phyloP scores from a whole-genome alignment of 1,140 invertebrate species.

The Philaenus spumarius region DNA sequence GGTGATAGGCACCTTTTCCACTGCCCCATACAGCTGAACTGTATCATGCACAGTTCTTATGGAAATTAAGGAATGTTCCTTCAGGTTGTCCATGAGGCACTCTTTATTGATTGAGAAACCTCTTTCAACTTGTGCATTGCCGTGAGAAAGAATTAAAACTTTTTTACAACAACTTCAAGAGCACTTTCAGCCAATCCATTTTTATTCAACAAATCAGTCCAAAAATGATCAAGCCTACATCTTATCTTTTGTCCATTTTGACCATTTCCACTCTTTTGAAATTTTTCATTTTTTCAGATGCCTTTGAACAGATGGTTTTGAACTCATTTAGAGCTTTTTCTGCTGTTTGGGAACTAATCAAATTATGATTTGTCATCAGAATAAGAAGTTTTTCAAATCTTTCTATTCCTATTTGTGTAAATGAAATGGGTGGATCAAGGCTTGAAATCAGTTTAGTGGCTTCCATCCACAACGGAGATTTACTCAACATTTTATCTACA shows the following conservation, averaged over 20 bases:
- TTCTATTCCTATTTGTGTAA: background rate
- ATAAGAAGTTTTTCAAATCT: background rate
- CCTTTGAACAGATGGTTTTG: background rate
- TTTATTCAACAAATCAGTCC: conserved; percentile 18
- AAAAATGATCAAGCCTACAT: conserved; percentile 3
- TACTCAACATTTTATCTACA: conserved; percentile 4
- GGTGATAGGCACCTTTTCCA: conserved; percentile 7
- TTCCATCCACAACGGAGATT: conserved; percentile 4
- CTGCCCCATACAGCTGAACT: background rate
- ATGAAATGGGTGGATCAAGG: conserved; percentile 9
- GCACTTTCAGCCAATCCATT: conserved; percentile 7
- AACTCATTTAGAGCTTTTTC: background rate
- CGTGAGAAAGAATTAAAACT: conserved; percentile 21
- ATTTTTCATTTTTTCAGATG: too few relatives aligned
- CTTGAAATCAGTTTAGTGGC: conserved; percentile 8
- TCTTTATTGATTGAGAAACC: too few relatives aligned
- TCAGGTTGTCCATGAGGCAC: conserved; percentile 26
- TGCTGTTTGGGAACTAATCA: background rate
- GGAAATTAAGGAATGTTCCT: conserved; percentile 23
- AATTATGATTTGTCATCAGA: background rate
- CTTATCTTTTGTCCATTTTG: background rate
- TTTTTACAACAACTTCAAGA: background rate
- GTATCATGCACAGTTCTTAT: conserved; percentile 24
- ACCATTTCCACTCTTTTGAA: background rate
- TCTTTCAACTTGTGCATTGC: too few relatives aligned